Conservation (phyloP, 2,797 vertebrate genomes). For the Rhinatrema bivittatum region DNA sequence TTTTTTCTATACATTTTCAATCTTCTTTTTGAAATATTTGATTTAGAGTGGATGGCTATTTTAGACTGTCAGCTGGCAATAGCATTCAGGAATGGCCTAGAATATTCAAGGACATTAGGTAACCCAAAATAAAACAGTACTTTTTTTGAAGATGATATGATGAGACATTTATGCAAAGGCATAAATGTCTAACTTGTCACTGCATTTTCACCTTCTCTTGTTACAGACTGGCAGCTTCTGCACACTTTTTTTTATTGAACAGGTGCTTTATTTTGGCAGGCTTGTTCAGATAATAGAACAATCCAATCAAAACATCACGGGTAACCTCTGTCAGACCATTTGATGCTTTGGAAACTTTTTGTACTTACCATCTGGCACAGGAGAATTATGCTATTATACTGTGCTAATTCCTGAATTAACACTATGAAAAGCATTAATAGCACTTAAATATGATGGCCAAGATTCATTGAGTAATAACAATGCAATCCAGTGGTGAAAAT, state of each 20-base stretch:
- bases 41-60: not conserved
- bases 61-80: not conserved
- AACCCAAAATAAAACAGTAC: not conserved
- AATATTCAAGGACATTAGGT: not conserved
- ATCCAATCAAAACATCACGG: slow-evolving; percentile 47
- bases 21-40: too few relatives aligned
- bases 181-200: slow-evolving; percentile 26
- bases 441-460: slow-evolving; percentile 40
- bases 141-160: not conserved
- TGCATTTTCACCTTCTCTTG: slow-evolving; percentile 13
- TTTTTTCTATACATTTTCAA: too few relatives aligned
- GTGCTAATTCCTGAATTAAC: slow-evolving; percentile 31
- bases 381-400: slow-evolving; percentile 33
- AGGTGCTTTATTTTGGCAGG: slow-evolving; percentile 51
- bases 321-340: slow-evolving; percentile 47
- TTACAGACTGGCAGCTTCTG: slow-evolving; percentile 21
- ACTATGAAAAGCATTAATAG: slow-evolving; percentile 26
- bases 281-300: slow-evolving; percentile 44
- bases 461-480: slow-evolving; percentile 36
- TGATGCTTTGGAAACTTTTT: slow-evolving; percentile 54
- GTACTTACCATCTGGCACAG: slow-evolving; percentile 50
- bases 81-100: not conserved
- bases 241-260: slow-evolving; percentile 28
- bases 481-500: slow-evolving; percentile 22
- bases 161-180: not conserved